Evolutionary conservation across 2,797 vertebrate species (phyloP).

Genomic region (Poeciliopsis infans): DNA sequence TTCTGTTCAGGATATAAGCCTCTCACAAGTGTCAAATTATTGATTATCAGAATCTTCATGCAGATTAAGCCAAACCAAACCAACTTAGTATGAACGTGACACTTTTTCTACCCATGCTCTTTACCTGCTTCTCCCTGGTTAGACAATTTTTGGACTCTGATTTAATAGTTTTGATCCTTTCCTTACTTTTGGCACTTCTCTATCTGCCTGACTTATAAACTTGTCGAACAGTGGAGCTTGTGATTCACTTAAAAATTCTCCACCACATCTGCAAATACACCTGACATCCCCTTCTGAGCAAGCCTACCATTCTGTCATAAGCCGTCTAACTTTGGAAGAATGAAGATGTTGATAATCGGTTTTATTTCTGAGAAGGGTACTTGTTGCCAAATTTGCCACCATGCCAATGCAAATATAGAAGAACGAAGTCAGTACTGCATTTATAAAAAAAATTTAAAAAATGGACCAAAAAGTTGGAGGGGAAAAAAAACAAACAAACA

Average conservation of each 20-base stretch:
- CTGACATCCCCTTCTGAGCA: too few species aligned
- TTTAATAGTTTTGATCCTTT: not conserved
- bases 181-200: not conserved
- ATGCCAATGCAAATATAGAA: not conserved
- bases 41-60: not conserved
- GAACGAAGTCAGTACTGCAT: not conserved
- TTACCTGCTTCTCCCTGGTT: not conserved
- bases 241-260: too few species aligned
- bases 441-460: not conserved
- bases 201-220: not conserved
- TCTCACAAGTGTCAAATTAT: not conserved
- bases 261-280: too few species aligned
- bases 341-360: not conserved
- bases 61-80: not conserved
- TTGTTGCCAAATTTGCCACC: not conserved
- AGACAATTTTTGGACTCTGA: not conserved
- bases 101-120: not conserved
- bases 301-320: too few species aligned
- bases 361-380: not conserved
- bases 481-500: too few species aligned
- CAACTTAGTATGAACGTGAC: not conserved
- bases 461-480: not conserved
- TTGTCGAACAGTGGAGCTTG: not conserved
- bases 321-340: not conserved
- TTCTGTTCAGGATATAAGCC: not conserved